phyloP scores from a whole-genome alignment of 2,888 invertebrate species.

The Sphaerophoria taeniata region DNA sequence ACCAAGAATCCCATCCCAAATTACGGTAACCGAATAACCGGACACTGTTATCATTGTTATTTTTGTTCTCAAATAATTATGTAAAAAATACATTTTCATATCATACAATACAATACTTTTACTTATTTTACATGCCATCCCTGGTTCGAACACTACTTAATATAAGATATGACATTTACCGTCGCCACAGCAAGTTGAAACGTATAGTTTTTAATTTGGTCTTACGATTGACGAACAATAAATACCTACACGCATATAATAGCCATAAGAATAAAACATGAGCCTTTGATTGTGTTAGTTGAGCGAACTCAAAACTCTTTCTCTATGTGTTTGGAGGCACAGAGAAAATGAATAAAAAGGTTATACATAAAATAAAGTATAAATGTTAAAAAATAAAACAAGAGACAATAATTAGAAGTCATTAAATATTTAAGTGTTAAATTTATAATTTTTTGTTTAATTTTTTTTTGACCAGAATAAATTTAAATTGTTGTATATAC shows the following conservation, averaged over 20 bases:
- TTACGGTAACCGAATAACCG: too few species aligned
- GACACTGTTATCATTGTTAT: too few species aligned
- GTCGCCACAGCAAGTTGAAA: too few species aligned
- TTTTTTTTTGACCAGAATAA: neutral
- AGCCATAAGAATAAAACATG: too few species aligned
- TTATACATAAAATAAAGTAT: constrained; percentile 56
- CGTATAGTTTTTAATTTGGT: too few species aligned
- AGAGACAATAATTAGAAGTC: constrained; percentile 56
- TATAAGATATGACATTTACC: neutral
- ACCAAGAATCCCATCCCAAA: too few species aligned
- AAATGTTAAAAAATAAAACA: constrained; percentile 28
- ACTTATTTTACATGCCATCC: neutral
- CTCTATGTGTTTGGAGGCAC: neutral
- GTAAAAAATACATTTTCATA: too few species aligned
- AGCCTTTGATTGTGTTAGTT: constrained; percentile 6
- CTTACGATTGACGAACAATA: too few species aligned
- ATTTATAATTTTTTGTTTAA: neutral
- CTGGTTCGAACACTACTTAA: constrained; percentile 13
- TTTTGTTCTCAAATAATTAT: too few species aligned
- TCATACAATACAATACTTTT: neutral
- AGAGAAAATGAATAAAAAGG: constrained; percentile 49
- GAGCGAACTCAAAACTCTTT: constrained; percentile 21
- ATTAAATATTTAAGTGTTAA: constrained; percentile 44
- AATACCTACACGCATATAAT: too few species aligned
- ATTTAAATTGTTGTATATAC: neutral